Conservation (phyloP, 2,888 invertebrate genomes). For the Heliconius cydno region DNA sequence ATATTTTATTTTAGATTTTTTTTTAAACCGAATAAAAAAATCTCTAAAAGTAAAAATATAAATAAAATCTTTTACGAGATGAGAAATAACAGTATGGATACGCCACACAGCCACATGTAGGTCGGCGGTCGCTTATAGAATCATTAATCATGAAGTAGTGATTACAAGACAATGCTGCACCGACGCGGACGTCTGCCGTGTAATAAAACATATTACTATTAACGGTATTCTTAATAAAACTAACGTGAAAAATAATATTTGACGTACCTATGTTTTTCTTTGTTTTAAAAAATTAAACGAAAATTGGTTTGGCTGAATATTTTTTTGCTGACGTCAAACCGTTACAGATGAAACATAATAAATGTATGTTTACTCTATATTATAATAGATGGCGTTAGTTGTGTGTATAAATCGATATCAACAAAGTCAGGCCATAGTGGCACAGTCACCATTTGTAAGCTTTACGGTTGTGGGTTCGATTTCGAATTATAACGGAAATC, state of each 20-base stretch:
- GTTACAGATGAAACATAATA: background rate
- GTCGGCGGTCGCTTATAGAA: constrained; percentile 18
- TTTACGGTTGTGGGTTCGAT: background rate
- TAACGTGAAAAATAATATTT: constrained; percentile 6
- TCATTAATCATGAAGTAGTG: constrained; percentile 40
- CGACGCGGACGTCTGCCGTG: background rate
- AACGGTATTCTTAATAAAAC: constrained; percentile 24
- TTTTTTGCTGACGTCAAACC: constrained; percentile 3
- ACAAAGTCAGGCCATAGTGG: background rate
- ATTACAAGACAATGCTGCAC: constrained; percentile 51
- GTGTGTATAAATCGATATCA: background rate
- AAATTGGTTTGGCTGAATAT: background rate
- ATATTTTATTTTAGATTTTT: no score
- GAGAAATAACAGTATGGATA: constrained; percentile 13
- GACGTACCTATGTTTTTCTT: no score
- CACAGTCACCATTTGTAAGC: background rate
- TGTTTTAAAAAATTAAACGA: no score
- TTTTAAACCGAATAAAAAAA: no score
- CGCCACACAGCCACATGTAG: background rate
- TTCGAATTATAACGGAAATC: no score
- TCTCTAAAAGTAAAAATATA: background rate
- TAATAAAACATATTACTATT: constrained; percentile 28
- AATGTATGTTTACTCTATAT: background rate
- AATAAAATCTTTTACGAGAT: background rate
- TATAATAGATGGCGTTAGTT: constrained; percentile 34